phyloP scores from a whole-genome alignment of 2,113 vertebrate species.

The Morone saxatilis region DNA sequence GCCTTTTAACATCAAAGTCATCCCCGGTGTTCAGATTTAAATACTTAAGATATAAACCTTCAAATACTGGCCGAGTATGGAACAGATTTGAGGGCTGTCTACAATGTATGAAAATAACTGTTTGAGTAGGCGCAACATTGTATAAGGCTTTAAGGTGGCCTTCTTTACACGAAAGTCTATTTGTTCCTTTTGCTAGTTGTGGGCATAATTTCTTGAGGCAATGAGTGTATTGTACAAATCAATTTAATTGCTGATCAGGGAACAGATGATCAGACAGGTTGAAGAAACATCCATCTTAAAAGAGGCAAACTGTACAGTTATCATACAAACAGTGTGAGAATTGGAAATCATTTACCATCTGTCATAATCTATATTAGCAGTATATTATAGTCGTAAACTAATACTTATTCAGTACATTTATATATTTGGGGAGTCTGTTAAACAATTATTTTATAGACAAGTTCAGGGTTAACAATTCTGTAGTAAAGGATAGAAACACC shows the following conservation, averaged over 20 bases:
- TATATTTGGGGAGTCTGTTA: too few species aligned
- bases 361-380: neutral
- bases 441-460: neutral
- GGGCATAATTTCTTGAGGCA: neutral
- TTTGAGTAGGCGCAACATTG: neutral
- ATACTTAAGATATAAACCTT: slow-evolving; percentile 59
- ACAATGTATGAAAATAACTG: slow-evolving; percentile 25
- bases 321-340: neutral
- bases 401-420: neutral
- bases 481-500: neutral
- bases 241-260: neutral
- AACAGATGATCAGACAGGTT: neutral
- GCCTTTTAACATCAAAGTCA: slow-evolving; percentile 69
- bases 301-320: neutral
- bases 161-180: neutral
- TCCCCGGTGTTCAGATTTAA: slow-evolving; percentile 52
- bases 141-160: neutral
- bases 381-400: neutral
- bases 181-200: neutral
- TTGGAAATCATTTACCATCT: neutral
- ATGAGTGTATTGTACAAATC: neutral
- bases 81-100: slow-evolving; percentile 33
- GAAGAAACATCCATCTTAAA: neutral
- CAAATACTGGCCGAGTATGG: slow-evolving; percentile 41
- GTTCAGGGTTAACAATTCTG: slow-evolving; percentile 4